Evolutionary conservation across 2,797 vertebrate genomes (phyloP), one percentile per base, ranked within the genome.

Genomic region (Lerista edwardsae): DNA sequence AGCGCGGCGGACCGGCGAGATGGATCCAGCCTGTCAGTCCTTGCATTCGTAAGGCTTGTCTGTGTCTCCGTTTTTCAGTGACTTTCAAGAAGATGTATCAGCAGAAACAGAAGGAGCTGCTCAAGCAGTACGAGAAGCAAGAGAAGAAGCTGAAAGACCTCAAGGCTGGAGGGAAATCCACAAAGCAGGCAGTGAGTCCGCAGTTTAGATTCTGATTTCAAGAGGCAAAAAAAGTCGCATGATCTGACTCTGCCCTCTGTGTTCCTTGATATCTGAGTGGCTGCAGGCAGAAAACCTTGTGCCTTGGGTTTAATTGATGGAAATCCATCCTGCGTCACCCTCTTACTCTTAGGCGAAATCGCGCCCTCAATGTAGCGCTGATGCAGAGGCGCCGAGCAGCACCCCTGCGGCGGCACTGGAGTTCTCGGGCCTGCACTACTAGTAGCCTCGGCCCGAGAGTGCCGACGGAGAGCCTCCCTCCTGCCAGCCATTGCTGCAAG

Each of bases 1-100:
- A 51, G 4, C 9, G 47, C 2, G 14, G 47, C 12, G 47, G 47
- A 6, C 47, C 47, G 14, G 47, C 9, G 9, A 14, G 47, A 51
- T 51, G 9, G 47, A 51, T 51, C 47, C 47, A 51, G 5, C 44
- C 9, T 14, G 3, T 23, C 23, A n/a, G 5, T 39, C 29, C 14
- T 65, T 62, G 6, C 27, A 15, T 9, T 27, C n/a, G 47, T 47
- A 21, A 73, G 51, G 41, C 6, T 5, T n/a, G 10, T 27, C 4
- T 47, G 34, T n/a, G 29, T 23, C 4, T 11, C 71, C 36, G 14
- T 1, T 9, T 23, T 44, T 23, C 80, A 98, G 98, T 98, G 95
- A 97, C 97, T 0, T 99, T 99, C 89, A 99, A 99, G 96, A 99
- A 99, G 95, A 99, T 99, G 98, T 98, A 98, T 41, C 95, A 97